Evolutionary conservation across 2,113 vertebrate species (phyloP), one percentile per base, ranked within the genome.

Genomic region (Seriola dumerili): DNA sequence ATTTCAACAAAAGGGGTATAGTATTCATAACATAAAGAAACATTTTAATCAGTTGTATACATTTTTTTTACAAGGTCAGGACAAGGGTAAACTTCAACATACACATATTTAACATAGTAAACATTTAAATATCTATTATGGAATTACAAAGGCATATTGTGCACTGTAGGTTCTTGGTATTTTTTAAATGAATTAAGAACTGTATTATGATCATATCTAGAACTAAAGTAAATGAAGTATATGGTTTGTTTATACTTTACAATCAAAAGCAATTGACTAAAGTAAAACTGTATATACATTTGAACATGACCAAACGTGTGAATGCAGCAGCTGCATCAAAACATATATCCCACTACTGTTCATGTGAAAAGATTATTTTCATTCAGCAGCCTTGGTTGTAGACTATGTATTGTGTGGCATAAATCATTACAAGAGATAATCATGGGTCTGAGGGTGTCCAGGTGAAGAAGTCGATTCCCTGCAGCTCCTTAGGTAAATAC

Each of bases 401-500:
- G 23, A 38, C 5, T 2, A 3, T 6, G 29, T 2, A 23, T 16
- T 8, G 11, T 38, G 11, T 8, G 23, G 21, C 29, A 4, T 42
- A 62, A 23, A 21, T 34, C 21, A 62, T 54, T 52, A 25, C 29
- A 54, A 16, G 16, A 38, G 34, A 6, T 10, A 32, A 25, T 93
- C 76, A 92, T 21, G 54, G 10, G 21, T 86, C 62, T 19, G 91
- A 72, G 8, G 93, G 91, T 0, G 34, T 93, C 95, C 94, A 94
- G 81, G 84, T 94, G 61, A 99, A 98, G 88, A 99, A 99, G 80
- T 97, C 84, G 0, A 84, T 90, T 9, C 95, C 97, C 76, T 86
- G 94, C 63, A 99, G 62, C 68, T 97, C 97, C 58, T 96, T 92
- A 0, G 98, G 98, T 63, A 99, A 91, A 84, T 99, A 99, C 32